Percentiles rank a stretch among this genome's conserved stretches.
These are phyloP conservation scores for Oedothorax gibbosus DNA, from an alignment of 1,140 invertebrate genomes.

Conservation along the genomic window DNA sequence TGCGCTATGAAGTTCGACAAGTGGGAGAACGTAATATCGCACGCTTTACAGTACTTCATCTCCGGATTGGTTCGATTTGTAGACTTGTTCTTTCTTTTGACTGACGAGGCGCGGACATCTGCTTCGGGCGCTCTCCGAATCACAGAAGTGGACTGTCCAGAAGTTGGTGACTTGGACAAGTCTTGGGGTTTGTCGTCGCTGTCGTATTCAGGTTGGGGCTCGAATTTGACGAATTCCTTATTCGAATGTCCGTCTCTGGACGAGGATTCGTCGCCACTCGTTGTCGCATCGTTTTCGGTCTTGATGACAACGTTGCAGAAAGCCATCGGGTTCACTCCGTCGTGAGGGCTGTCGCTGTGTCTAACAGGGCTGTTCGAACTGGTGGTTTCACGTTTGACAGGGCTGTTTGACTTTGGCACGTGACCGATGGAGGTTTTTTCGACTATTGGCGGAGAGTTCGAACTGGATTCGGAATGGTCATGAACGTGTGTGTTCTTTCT, in stretches of 20 bases:
- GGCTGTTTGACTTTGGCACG: background rate
- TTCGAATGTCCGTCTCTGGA: background rate
- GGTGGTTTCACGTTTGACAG: constrained; percentile 6
- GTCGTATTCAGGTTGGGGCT: constrained; percentile 23
- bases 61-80: constrained; percentile 1
- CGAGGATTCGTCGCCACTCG: constrained; percentile 1
- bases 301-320: constrained; percentile 51
- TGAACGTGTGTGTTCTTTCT: background rate
- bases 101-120: background rate
- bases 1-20: constrained; percentile 92
- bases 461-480: background rate
- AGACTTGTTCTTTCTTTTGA: constrained; percentile 15
- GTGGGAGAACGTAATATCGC: constrained; percentile 95
- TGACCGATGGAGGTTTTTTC: background rate
- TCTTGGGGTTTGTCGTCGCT: background rate
- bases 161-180: constrained; percentile 4
- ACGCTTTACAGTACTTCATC: constrained; percentile 89
- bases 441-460: background rate
- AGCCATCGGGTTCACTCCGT: constrained; percentile 21
- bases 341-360: background rate
- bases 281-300: constrained; percentile 27
- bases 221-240: constrained; percentile 4
- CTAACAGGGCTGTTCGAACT: constrained; percentile 8
- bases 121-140: constrained; percentile 20
- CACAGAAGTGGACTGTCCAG: constrained; percentile 32